These are phyloP conservation scores for Cryptotermes secundus DNA, from an alignment of 1,140 invertebrate species.

Conservation along the genomic window DNA sequence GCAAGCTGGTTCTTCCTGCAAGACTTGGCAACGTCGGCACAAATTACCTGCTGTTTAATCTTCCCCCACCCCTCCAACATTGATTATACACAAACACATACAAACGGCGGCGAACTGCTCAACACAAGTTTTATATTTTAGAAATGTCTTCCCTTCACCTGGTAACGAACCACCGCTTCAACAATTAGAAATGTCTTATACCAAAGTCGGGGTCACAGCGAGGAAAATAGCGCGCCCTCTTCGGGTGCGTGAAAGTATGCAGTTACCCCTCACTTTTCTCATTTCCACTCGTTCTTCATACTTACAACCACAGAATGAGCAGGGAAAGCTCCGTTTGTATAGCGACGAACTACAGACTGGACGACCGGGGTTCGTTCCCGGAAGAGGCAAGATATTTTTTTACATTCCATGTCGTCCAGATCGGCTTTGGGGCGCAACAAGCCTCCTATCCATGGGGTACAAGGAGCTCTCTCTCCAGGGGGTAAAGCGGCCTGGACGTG, in stretches of 20 bases:
- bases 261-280: background rate
- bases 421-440: too few relatives aligned
- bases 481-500: too few relatives aligned
- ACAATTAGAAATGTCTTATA: background rate
- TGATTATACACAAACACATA: constrained; percentile 22
- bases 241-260: too few relatives aligned
- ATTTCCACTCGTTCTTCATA: background rate
- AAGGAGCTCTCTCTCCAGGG: too few relatives aligned
- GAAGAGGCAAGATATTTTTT: too few relatives aligned
- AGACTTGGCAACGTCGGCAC: constrained; percentile 32
- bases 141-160: background rate
- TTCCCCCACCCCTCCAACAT: constrained; percentile 27
- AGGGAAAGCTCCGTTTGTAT: too few relatives aligned
- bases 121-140: background rate
- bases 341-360: too few relatives aligned
- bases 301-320: background rate
- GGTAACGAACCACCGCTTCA: too few relatives aligned
- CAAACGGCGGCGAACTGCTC: background rate
- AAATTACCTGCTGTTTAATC: constrained; percentile 34
- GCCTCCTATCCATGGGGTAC: too few relatives aligned
- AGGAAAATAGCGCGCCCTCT: too few relatives aligned
- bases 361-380: too few relatives aligned
- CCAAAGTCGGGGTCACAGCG: background rate
- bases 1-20: constrained; percentile 15
- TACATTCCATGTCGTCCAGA: too few relatives aligned